Evolutionary conservation across 1,140 invertebrate species (phyloP), one percentile per base, ranked within the genome.

Genomic region (Pseudomyrmex cubaensis): DNA sequence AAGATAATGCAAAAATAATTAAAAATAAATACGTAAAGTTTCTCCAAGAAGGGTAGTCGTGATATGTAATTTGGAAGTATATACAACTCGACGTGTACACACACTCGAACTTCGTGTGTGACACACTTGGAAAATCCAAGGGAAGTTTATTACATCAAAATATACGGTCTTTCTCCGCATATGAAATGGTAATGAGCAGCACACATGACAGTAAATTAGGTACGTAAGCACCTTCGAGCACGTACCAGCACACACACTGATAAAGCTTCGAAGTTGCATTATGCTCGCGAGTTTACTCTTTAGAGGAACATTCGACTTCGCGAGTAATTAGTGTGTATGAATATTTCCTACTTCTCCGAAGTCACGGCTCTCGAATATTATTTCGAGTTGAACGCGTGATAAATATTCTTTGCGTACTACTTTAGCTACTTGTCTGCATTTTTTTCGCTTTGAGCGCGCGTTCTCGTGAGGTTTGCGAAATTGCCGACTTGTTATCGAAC

Each of bases 141-240:
- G 46, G 50, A 20, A 67, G 54, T 20, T 54, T 17, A 7, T 59
- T 48, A 57, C 50, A 48, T 22, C 46, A 77, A 77, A 57, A 15
- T 13, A 48, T 25, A 13, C 35, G 35, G 35, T 35, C 35, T 35
- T 35, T 35, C 35, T 35, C 35, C 5, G 35, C 35, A 35, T 35
- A 35, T 35, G 35, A 35, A 35, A 35, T 35, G 35, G 35, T 35
- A 35, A 35, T 35, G 35, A 35, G 35, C 35, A 56, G 63, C 56
- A n/a, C n/a, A 48, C 17, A 54, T 54, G 22, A 54, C 15, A 22
- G 35, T 69, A 57, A 80, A 80, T 59, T 80, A 59, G 15, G 64
- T 70, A 80, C 54, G 54, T 70, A 69, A 67, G 52, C 44, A 69
- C 17, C 35, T 15, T 69, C 10, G 20, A 1, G 35, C 25, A 69